Conservation (phyloP, 2,888 invertebrate genomes). For the Cenopis cana region DNA sequence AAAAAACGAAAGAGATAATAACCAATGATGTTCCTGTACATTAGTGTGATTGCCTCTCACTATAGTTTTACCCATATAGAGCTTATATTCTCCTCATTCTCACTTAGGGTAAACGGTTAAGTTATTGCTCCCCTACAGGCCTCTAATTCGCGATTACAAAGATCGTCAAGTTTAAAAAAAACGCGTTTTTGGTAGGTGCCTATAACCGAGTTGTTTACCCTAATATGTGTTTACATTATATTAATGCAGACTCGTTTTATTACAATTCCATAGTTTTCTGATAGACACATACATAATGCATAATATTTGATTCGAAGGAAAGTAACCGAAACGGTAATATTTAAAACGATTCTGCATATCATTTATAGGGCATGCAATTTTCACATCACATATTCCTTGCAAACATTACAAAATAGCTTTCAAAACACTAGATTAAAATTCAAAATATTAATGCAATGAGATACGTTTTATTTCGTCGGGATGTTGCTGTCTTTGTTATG, state of each 20-base stretch:
- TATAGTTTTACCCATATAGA: slow-evolving; percentile 11
- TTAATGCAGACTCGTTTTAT: slow-evolving; percentile 30
- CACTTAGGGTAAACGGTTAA: not conserved
- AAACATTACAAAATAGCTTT: slow-evolving; percentile 16
- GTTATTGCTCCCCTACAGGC: not conserved
- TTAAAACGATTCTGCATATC: slow-evolving; percentile 35
- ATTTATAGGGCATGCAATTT: slow-evolving; percentile 40
- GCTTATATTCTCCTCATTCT: slow-evolving; percentile 22
- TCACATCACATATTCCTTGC: slow-evolving; percentile 17
- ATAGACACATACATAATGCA: not conserved
- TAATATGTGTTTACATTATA: slow-evolving; percentile 2
- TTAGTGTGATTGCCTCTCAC: slow-evolving; percentile 6
- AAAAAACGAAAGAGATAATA: not conserved
- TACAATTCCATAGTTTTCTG: not conserved
- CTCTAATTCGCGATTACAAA: not conserved
- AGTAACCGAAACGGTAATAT: not conserved
- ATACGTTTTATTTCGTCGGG: not conserved
- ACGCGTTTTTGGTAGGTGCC: not conserved
- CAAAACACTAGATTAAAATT: slow-evolving; percentile 15
- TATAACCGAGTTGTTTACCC: not conserved
- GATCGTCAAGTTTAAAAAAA: not conserved
- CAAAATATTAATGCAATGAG: not conserved
- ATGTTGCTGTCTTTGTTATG: slow-evolving; percentile 2
- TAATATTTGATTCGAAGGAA: not conserved
- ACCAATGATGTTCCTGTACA: not conserved